A percentile compares a stretch with the other conserved stretches of the same genome.
Evolutionary conservation across 1,140 invertebrate genomes (phyloP).

Genomic region (Dendroctonus valens): DNA sequence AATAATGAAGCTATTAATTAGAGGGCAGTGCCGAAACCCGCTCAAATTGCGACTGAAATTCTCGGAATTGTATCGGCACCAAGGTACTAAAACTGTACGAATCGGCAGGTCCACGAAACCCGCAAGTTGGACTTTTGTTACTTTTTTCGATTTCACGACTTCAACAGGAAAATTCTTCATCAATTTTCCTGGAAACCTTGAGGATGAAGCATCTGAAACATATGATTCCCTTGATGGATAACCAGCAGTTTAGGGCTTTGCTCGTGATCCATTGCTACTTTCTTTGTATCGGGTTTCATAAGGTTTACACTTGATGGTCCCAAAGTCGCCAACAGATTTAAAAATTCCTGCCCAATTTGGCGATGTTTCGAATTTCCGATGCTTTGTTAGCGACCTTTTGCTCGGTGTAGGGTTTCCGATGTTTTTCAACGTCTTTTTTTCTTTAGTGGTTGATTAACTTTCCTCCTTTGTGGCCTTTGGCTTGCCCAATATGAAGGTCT

Average conservation of each 20-base stretch:
- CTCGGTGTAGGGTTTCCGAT: too few relatives aligned
- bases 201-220: too few relatives aligned
- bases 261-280: not conserved
- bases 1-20: conserved; percentile 16
- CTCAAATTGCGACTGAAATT: conserved; percentile 7
- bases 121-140: not conserved
- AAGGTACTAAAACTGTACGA: conserved; percentile 12
- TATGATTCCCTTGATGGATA: too few relatives aligned
- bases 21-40: conserved; percentile 3
- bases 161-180: not conserved
- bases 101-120: conserved; percentile 6
- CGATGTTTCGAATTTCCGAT: conserved; percentile 10
- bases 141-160: not conserved
- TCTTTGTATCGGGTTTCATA: not conserved
- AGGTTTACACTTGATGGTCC: not conserved
- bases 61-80: not conserved
- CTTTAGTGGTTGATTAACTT: too few relatives aligned
- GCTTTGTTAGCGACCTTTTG: conserved; percentile 4
- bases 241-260: too few relatives aligned
- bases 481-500: too few relatives aligned
- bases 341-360: conserved; percentile 4
- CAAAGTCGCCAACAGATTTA: conserved; percentile 1
- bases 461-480: too few relatives aligned
- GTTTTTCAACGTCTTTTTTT: too few relatives aligned
- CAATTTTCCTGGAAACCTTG: too few relatives aligned